Base-by-base conservation (phyloP, 2,888 invertebrate species). In the Crocallis elinguaria region DNA sequence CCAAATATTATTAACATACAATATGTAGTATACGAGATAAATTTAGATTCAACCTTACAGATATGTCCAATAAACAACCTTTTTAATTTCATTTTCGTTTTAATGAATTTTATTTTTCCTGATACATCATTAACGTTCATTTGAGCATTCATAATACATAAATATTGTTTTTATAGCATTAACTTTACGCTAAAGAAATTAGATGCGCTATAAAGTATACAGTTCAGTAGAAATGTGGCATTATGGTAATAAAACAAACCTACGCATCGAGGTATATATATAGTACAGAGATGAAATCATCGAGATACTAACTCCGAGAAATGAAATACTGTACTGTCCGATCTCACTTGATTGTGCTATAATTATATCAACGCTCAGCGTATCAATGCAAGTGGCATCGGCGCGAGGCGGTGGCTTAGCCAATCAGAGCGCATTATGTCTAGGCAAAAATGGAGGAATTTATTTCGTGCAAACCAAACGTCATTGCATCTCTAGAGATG, bases 21-120 rank as follows among this genome's bases (percentile, higher is more conserved):
- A 43, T 30, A 49, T n/a, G n/a, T n/a, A n/a, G n/a, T n/a, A 43
- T 36, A 46, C 41, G 21, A 7, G 30, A 43, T 49, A 39, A 49
- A 49, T 46, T 52, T 43, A 42, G 46, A 49, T 48, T 33, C 46
- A 35, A 30, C 42, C 41, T 36, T 44, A 54, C 19, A 57, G 60
- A 63, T 63, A 63, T 58, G 62, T 60, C 45, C 42, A 37, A 56
- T 57, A 45, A 48, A 63, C 60, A 63, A 63, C 58, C 57, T 33
- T 57, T 37, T 37, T 37, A 42, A 50, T 48, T 29, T 48, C 42
- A 25, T 25, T 7, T 16, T 30, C 30, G 36, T 35, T 11, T 3
- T 32, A 27, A 8, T 8, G 23, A 17, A 11, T 43, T 39, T 19
- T 19, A 37, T 35, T 12, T 35, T 29, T 33, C n/a, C 38, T 27